Base-by-base conservation (phyloP, 2,113 vertebrate species). In the Solea senegalensis region DNA sequence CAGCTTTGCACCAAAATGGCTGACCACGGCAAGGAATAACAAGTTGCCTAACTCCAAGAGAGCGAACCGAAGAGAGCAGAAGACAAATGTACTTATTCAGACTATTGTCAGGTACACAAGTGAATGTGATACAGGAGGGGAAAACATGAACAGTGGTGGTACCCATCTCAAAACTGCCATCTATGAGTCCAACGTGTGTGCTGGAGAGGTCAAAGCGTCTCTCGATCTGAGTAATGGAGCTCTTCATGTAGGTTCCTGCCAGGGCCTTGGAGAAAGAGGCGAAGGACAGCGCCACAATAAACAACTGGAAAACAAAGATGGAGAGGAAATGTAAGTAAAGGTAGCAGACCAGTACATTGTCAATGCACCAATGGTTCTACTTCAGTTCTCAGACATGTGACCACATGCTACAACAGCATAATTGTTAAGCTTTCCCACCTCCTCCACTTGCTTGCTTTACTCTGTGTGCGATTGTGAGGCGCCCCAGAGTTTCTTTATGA, bases 161-260 rank as follows among this genome's bases (percentile, higher is more conserved):
- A 99, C 97, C 98, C 51, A 97, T 93, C 86, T 99, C 97, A 82
- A 99, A 99, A 72, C 96, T 93, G 70, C 95, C 95, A 3, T 99
- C 97, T 3, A 98, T 55, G 4, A 99, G 69, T 48, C 98, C 97
- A 2, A 91, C 63, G 1, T 85, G 58, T 0, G 95, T 94, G 48
- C 96, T 97, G 0, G 96, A 73, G 73, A 97, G 88, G 59, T 94
- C 95, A 60, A 99, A 99, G 49, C 96, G 94, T 39, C 96, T 88
- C 90, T 99, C 97, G 34, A 99, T 96, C 71, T 98, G 97, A 11
- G 95, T 98, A 82, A 97, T 92, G 67, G 95, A 88, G 76, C 94
- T 97, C 89, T 99, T 99, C 96, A 99, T 96, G 50, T 94, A 90
- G 0, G 90, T 71, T 27, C 89, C 96, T 27, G 88, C 82, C 26